These are phyloP conservation scores for Ibycter americanus DNA, from an alignment of 2,797 vertebrate genomes.

Conservation along the genomic window DNA sequence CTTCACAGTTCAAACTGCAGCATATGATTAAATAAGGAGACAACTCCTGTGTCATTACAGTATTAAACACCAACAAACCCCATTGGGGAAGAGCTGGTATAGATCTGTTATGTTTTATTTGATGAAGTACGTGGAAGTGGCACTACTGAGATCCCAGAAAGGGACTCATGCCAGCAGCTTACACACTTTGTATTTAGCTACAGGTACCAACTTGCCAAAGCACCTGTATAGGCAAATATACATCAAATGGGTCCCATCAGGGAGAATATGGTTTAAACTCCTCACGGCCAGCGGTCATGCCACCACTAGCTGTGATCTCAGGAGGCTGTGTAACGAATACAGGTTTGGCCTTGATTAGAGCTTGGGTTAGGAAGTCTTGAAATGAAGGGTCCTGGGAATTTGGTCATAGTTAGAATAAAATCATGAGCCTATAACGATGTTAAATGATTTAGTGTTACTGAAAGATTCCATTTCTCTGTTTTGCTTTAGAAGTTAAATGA, in stretches of 20 bases:
- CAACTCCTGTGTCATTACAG: not conserved
- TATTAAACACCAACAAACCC: not conserved
- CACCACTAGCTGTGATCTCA: not conserved
- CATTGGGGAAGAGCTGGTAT: not conserved
- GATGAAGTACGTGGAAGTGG: not conserved
- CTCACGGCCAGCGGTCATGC: not conserved
- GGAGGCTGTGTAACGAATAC: not conserved
- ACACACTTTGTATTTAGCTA: not conserved
- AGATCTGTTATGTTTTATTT: not conserved
- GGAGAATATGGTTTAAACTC: not conserved
- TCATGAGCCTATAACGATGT: not conserved
- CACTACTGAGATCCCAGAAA: not conserved
- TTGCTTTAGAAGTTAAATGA: not conserved
- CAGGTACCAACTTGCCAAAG: not conserved
- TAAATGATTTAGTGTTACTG: not conserved
- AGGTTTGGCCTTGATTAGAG: conserved; percentile 21
- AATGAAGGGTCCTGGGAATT: not conserved
- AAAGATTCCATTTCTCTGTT: not conserved
- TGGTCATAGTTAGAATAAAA: not conserved
- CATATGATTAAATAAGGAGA: not conserved
- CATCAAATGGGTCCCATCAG: not conserved
- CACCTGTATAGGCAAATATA: not conserved
- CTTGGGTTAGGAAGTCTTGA: conserved; percentile 10
- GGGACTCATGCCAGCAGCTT: not conserved
- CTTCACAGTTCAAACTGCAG: not conserved